Evolutionary conservation across 1,140 invertebrate genomes (phyloP).

Genomic region (Pogonus chalceus): DNA sequence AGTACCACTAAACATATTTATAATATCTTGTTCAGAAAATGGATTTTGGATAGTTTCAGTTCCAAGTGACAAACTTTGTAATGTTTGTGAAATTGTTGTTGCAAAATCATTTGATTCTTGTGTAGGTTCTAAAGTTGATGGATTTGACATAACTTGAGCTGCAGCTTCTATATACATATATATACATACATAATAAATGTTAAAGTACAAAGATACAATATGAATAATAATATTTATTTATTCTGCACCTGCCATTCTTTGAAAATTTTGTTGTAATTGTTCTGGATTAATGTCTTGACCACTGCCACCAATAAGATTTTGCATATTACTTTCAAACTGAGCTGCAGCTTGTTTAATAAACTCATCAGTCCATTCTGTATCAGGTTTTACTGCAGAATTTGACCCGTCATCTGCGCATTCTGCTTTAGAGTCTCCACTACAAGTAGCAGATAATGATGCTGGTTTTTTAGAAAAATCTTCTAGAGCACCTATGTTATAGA

Average conservation of each 20-base stretch:
- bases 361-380: conserved; percentile 48
- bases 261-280: conserved; percentile 25
- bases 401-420: conserved; percentile 18
- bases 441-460: conserved; percentile 20
- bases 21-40: conserved; percentile 41
- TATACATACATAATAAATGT: too few relatives aligned
- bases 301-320: conserved; percentile 38
- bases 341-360: conserved; percentile 49
- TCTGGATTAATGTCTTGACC: conserved; percentile 32
- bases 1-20: conserved; percentile 41
- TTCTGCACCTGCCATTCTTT: conserved; percentile 27
- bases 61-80: conserved; percentile 34
- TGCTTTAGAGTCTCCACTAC: conserved; percentile 18
- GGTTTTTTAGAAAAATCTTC: conserved; percentile 42
- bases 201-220: background rate
- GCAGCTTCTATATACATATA: conserved; percentile 25
- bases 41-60: conserved; percentile 41
- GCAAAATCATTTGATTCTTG: conserved; percentile 26
- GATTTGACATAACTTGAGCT: conserved; percentile 27
- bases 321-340: conserved; percentile 52
- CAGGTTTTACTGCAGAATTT: conserved; percentile 16
- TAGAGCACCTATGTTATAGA: conserved; percentile 44
- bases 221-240: conserved; percentile 2
- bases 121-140: conserved; percentile 17
- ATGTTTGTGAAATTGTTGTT: conserved; percentile 30